Evolutionary conservation across 2,797 vertebrate species (phyloP).

Genomic region (Pangasius mekongensis): DNA sequence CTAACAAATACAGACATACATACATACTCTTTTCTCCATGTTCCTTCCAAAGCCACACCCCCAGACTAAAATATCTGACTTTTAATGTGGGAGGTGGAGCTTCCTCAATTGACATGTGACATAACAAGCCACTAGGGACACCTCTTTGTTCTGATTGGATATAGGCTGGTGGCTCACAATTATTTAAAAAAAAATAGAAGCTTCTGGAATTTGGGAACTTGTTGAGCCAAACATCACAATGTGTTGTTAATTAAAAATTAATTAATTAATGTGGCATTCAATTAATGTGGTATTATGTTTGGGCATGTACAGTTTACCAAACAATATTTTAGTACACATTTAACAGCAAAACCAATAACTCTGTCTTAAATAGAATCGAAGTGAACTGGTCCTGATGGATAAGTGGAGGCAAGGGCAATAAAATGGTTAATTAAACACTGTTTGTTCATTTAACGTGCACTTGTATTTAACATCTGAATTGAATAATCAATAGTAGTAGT

Average conservation of each 20-base stretch:
- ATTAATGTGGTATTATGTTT: neutral
- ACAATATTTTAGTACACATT: neutral
- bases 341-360: neutral
- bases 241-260: neutral
- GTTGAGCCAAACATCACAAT: neutral
- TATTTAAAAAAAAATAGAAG: neutral
- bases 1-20: neutral
- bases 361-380: neutral
- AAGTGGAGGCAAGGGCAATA: neutral
- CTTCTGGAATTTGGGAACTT: neutral
- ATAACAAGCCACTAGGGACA: neutral
- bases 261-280: neutral
- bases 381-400: neutral
- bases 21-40: neutral
- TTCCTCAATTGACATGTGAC: neutral
- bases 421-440: neutral
- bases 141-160: neutral
- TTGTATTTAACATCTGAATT: neutral
- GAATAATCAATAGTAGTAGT: slow-evolving; percentile 15
- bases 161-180: neutral
- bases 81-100: neutral
- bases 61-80: neutral
- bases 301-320: neutral
- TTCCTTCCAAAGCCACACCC: neutral
- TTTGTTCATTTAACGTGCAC: neutral